Evolutionary conservation across 2,888 invertebrate species (phyloP).

Genomic region (Perdita meconis): DNA sequence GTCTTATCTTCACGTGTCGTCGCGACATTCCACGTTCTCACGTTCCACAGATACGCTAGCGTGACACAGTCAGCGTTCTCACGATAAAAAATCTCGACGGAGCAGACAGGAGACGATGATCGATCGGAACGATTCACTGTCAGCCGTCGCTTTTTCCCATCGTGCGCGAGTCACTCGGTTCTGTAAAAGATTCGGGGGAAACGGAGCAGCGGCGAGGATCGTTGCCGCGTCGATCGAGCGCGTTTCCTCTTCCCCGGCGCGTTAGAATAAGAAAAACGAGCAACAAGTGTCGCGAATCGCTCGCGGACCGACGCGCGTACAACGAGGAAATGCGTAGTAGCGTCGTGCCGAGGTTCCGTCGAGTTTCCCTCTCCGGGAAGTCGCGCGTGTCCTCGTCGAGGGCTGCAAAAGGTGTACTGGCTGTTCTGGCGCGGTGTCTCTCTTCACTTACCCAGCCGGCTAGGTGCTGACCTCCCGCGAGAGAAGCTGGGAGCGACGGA

Average conservation of each 20-base stretch:
- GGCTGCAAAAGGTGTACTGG: slow-evolving; percentile 10
- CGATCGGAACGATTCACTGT: slow-evolving; percentile 8
- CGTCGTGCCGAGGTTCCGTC: neutral
- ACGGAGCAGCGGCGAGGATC: neutral
- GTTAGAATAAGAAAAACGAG: slow-evolving; percentile 18
- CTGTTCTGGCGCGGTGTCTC: slow-evolving; percentile 12
- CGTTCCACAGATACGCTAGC: slow-evolving; percentile 59
- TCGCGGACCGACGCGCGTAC: neutral
- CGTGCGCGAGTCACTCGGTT: neutral
- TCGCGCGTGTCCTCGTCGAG: neutral
- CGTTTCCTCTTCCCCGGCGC: neutral
- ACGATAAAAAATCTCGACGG: slow-evolving; percentile 38
- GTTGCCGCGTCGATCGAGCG: neutral
- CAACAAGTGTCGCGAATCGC: slow-evolving; percentile 50
- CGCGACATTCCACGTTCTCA: slow-evolving; percentile 60
- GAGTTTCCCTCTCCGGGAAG: neutral
- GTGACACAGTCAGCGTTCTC: slow-evolving; percentile 47
- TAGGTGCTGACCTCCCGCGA: slow-evolving; percentile 73
- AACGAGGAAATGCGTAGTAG: slow-evolving; percentile 8
- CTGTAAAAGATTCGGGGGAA: neutral
- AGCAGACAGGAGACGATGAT: neutral
- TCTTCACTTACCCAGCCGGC: slow-evolving; percentile 62
- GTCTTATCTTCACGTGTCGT: slow-evolving; percentile 63
- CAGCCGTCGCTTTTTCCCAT: neutral
- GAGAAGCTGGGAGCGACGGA: slow-evolving; percentile 52